Base-by-base conservation (phyloP, 2,888 invertebrate species). In the Sipha maydis region DNA sequence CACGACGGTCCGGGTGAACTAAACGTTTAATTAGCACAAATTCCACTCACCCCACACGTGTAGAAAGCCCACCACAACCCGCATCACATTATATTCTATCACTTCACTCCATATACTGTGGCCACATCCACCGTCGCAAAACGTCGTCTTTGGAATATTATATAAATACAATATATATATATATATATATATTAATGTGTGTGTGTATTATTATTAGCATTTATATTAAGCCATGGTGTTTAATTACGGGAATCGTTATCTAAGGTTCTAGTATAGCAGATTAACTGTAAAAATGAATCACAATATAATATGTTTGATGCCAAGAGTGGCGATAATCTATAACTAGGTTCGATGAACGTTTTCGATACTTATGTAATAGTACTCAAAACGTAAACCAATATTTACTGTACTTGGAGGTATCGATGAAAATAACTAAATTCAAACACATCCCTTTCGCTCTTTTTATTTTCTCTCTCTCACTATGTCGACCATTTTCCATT, bases 1-100 rank as follows among this genome's bases (percentile, higher is more conserved):
- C 7, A n/a, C 28, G 48, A 14, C 14, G 21, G 61, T 75, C 31
- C 83, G 34, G 76, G 34, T 38, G 25, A 85, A 69, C 77, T 77
- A 85, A 85, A 85, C 77, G 85, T 85, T 78, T 85, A 85, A 85
- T 85, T 85, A 85, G 85, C 77, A n/a, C 67, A 25, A 41, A 31
- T 77, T 31, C 67, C 83, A 21, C 83, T 28, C 38, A 54, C 48
- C 54, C 3, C 38, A 1, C 41, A 2, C 5, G 34, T 19, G 77
- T 34, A 54, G 14, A 28, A 56, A 79, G 56, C 56, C 79, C 56
- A 73, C 54, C 28, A 38, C 67, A 28, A 28, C 31, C 31, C 38
- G n/a, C 34, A 41, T 71, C 61, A 3, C 21, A 21, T 25, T 61
- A 61, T 25, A 25, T 21, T 48, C 48, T 48, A 48, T 48, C 48